Evolutionary conservation across 2,888 invertebrate genomes (phyloP).

Genomic region (Heterodera filipjevi): DNA sequence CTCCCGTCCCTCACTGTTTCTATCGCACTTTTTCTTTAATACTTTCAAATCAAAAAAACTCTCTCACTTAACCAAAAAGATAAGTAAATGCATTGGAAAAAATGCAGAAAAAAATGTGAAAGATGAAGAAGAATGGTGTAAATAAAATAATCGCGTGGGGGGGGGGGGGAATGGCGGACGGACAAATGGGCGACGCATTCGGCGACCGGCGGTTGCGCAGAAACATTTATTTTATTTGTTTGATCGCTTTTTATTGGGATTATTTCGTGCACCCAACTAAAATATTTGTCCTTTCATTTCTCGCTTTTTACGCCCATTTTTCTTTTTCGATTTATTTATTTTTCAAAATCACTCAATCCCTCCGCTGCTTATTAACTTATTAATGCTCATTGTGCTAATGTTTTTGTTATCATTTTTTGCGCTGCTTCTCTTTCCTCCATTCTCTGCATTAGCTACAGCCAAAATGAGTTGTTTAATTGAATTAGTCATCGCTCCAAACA

Average conservation of each 20-base stretch:
- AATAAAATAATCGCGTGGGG: background rate
- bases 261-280: background rate
- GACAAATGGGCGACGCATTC: background rate
- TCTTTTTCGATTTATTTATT: background rate
- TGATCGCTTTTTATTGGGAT: background rate
- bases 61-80: background rate
- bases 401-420: background rate
- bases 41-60: background rate
- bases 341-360: background rate
- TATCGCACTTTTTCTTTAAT: background rate
- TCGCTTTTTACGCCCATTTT: too few species aligned
- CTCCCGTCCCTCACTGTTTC: background rate
- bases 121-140: background rate
- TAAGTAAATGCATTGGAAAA: too few species aligned
- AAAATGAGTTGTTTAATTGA: background rate
- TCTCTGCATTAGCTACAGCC: background rate
- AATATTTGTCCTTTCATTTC: background rate
- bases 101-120: background rate
- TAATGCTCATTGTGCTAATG: background rate
- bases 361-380: too few species aligned
- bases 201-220: background rate
- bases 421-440: background rate
- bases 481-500: background rate
- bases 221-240: background rate
- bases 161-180: background rate